A percentile compares a stretch with the other conserved stretches of the same genome.
Conservation (phyloP, 1,140 invertebrate species). For the Thereuonema tuberculata region DNA sequence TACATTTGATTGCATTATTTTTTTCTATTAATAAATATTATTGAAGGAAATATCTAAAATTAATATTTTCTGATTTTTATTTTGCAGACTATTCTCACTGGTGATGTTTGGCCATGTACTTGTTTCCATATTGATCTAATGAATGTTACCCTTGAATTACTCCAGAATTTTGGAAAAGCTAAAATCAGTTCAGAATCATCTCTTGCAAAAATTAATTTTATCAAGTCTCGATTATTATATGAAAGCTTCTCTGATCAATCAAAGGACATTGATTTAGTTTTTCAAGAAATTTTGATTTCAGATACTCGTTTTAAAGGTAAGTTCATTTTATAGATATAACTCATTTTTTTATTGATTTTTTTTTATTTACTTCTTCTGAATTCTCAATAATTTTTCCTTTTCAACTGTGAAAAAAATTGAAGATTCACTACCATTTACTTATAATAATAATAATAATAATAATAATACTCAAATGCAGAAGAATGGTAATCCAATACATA, state of each 20-base stretch:
- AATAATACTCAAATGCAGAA: no score
- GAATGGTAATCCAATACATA: no score
- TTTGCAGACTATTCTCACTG: background rate
- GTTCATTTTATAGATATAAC: background rate
- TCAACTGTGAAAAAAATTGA: no score
- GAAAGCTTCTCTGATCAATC: constrained; percentile 73
- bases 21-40: no score
- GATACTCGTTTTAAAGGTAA: constrained; percentile 54
- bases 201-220: constrained; percentile 79
- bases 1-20: no score
- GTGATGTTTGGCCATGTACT: constrained; percentile 50
- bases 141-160: constrained; percentile 67
- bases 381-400: no score
- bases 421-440: no score
- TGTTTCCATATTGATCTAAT: constrained; percentile 69
- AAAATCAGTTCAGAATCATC: constrained; percentile 37
- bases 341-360: background rate
- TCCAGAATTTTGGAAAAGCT: constrained; percentile 30
- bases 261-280: constrained; percentile 84
- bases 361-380: background rate
- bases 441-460: no score
- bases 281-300: constrained; percentile 73
- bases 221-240: constrained; percentile 69
- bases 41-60: no score
- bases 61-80: constrained; percentile 10